Base-by-base conservation (phyloP, 2,797 vertebrate species). In the Ctenochaetus hawaiiensis region DNA sequence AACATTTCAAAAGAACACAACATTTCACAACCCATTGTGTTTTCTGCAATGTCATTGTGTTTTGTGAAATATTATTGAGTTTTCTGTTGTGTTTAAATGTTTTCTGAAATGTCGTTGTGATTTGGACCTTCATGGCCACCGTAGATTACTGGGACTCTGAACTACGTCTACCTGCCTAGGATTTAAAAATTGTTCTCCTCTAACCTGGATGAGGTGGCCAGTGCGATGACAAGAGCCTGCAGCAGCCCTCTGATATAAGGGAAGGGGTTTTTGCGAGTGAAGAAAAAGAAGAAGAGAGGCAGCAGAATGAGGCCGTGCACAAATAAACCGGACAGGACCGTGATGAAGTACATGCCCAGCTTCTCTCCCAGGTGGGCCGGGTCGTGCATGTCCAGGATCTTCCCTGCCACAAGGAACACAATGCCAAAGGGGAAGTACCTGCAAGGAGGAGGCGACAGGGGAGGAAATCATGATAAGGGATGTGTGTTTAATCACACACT, bases 361-460 rank as follows among this genome's bases (percentile, higher is more conserved):
- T 96, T 97, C 93, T 96, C 95, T 0, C 96, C 96, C 23, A 95
- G 93, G 30, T 95, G 91, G 0, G 90, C 90, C 0, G 97, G 96
- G 20, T 97, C 96, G 9, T 97, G 96, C 97, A 97, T 97, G 79
- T 97, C 96, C 89, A 97, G 80, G 81, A 97, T 97, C 93, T 97
- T 97, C 1, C 97, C 96, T 14, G 97, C 96, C 7, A 97, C 97
- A 53, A 97, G 94, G 87, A 97, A 97, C 30, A 97, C 94, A 0
- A 97, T 97, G 17, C 97, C 96, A 0, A 97, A 97, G 11, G 96
- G 96, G 75, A 97, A 97, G 80, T 97, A 97, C 96, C 96, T 97
- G 90, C 13, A 81, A 1, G 41, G 65, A 61, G 49, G 30, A 52
- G 59, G 3, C 1, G 39, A 41, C 39, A 48, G 61, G 6, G 11